Conservation (phyloP, 2,113 vertebrate species). For the Coptodon bakossiorum region DNA sequence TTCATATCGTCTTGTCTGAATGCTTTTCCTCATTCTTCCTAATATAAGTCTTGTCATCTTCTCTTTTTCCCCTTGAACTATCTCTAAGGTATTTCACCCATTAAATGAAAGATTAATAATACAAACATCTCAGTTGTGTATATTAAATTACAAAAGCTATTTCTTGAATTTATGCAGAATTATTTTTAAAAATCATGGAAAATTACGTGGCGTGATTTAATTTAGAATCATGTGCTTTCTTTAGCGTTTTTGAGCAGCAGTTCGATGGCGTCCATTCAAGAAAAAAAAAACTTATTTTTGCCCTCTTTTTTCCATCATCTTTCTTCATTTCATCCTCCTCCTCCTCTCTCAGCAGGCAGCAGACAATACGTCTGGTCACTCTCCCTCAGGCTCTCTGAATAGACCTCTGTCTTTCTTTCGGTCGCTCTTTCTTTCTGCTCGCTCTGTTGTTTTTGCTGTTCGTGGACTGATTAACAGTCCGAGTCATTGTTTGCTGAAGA, state of each 20-base stretch:
- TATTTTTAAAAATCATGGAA: neutral
- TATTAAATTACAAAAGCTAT: neutral
- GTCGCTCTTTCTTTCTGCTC: neutral
- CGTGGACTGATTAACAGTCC: neutral
- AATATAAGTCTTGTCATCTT: neutral
- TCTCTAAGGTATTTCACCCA: neutral
- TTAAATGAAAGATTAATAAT: neutral
- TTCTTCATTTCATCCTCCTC: neutral
- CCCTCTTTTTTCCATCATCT: neutral
- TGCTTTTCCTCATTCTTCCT: neutral
- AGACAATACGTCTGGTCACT: constrained; percentile 46
- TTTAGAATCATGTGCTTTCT: neutral
- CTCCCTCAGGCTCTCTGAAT: constrained; percentile 7
- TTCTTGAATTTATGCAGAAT: neutral
- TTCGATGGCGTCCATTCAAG: neutral
- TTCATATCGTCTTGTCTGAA: neutral
- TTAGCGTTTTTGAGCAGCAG: neutral
- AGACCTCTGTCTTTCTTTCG: neutral
- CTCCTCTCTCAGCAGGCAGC: constrained; percentile 16
- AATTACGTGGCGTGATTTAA: neutral
- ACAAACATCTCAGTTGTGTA: neutral
- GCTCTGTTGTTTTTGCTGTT: neutral
- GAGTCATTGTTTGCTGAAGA: neutral
- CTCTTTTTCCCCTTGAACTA: neutral
- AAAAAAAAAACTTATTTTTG: neutral